Conservation (phyloP, 1,140 invertebrate genomes). For the Cotesia glomerata region DNA sequence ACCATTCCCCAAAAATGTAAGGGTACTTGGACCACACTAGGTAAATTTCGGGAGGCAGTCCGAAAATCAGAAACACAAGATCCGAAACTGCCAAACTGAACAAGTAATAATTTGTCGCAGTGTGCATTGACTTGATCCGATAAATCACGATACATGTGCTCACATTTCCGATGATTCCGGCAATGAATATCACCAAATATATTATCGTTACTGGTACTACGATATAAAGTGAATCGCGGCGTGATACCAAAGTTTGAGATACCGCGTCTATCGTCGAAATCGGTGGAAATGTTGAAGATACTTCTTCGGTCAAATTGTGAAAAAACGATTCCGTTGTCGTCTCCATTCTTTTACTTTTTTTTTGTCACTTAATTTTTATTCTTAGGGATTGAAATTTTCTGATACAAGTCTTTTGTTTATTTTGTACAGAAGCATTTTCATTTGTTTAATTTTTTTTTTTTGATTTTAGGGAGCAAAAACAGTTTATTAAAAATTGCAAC, state of each 20-base stretch:
- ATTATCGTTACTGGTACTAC: slow-evolving; percentile 81
- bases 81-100: slow-evolving; percentile 95
- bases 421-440: not conserved
- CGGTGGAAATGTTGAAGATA: not conserved
- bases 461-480: not conserved
- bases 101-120: slow-evolving; percentile 91
- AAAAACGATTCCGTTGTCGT: not conserved
- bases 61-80: slow-evolving; percentile 82
- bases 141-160: slow-evolving; percentile 92
- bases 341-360: slow-evolving; percentile 14
- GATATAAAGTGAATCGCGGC: slow-evolving; percentile 69
- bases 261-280: not conserved
- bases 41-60: slow-evolving; percentile 84
- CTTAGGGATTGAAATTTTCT: slow-evolving; percentile 18
- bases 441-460: not conserved
- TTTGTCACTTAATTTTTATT: not conserved
- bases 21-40: slow-evolving; percentile 87
- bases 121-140: slow-evolving; percentile 91
- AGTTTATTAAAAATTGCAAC: too few species aligned
- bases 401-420: not conserved
- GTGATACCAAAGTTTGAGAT: slow-evolving; percentile 1
- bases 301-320: slow-evolving; percentile 11
- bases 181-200: slow-evolving; percentile 84
- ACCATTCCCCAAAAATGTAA: slow-evolving; percentile 85
- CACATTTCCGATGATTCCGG: slow-evolving; percentile 88